Base-by-base conservation (phyloP, 2,113 vertebrate genomes). In the Taurulus bubalis region DNA sequence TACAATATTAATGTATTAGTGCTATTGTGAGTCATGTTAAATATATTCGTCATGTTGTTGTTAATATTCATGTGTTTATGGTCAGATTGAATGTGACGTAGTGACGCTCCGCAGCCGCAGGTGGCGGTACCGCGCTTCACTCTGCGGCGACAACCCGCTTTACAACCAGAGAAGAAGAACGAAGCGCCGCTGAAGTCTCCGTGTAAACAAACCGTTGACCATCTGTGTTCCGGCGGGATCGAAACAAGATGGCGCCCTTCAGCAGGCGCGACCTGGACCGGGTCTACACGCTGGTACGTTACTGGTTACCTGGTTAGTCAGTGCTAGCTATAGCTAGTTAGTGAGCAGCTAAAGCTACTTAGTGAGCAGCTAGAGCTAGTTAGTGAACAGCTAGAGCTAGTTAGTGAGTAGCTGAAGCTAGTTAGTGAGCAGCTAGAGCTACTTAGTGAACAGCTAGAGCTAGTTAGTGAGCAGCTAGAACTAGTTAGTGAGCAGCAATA, bases 211-310 rank as follows among this genome's bases (percentile, higher is more conserved):
- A 1, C 18, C 18, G 32, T 2, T 22, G 8, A 36, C 32, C 18
- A 18, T 5, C 5, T 2, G 40, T 0, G 30, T 4, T 16, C 15
- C 14, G 5, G 34, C 22, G 3, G 32, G 22, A 15, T 42, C 28
- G n/a, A 24, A 0, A 45, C 6, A 69, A 12, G n/a, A 92, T 92
- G 89, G n/a, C 15, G 40, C 2, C 49, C 0, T 11, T 87, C 7
- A 87, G 84, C 60, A 53, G 83, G 22, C 65, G 81, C 22, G 0
- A 30, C 2, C 22, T 87, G 72, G 90, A 90, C 67, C 10, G 81
- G 60, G 81, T 91, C 16, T 82, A 78, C 20, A 87, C 89, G 0
- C 38, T 6, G 92, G 92, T 89, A 58, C n/a, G 1, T 4, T 40
- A 20, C 26, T 7, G 42, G 0, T 24, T 3, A 4, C 18, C 12